Conservation (phyloP, 1,140 invertebrate species). For the Idris sp. region DNA sequence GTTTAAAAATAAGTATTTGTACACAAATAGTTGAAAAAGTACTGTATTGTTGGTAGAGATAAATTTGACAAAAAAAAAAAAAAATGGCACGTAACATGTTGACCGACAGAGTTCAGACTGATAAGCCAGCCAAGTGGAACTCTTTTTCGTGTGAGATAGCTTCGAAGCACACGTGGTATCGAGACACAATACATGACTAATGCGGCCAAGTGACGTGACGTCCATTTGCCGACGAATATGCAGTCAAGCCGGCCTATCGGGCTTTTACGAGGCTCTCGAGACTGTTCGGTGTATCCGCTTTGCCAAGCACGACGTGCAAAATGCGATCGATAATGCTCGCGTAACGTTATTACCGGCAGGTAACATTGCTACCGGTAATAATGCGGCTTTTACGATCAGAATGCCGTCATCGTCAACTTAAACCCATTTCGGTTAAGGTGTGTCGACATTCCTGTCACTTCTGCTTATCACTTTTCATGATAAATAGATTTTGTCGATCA, state of each 20-base stretch:
- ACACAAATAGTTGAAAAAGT: too few species aligned
- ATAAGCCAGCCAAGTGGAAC: constrained; percentile 37
- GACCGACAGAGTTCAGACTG: too few species aligned
- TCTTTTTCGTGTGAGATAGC: constrained; percentile 24
- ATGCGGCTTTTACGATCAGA: constrained; percentile 70
- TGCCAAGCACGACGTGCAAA: constrained; percentile 71
- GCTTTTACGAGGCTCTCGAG: constrained; percentile 63
- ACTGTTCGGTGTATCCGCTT: constrained; percentile 68
- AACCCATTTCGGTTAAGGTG: constrained; percentile 16
- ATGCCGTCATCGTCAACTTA: constrained; percentile 8
- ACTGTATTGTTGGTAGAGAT: too few species aligned
- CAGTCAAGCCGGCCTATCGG: constrained; percentile 41
- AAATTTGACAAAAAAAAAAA: too few species aligned
- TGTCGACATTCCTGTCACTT: constrained; percentile 10
- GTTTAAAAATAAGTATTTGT: too few species aligned
- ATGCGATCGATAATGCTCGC: constrained; percentile 73
- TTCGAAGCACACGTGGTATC: constrained; percentile 12
- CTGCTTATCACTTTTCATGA: constrained; percentile 27
- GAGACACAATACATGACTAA: constrained; percentile 41
- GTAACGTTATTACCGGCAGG: constrained; percentile 73
- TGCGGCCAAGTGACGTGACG: constrained; percentile 34
- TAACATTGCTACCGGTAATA: constrained; percentile 71
- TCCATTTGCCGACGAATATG: constrained; percentile 26
- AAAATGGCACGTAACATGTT: too few species aligned
- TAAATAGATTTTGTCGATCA: constrained; percentile 20